Conservation (phyloP, 2,113 vertebrate species). For the Microcebus tavaratra region DNA sequence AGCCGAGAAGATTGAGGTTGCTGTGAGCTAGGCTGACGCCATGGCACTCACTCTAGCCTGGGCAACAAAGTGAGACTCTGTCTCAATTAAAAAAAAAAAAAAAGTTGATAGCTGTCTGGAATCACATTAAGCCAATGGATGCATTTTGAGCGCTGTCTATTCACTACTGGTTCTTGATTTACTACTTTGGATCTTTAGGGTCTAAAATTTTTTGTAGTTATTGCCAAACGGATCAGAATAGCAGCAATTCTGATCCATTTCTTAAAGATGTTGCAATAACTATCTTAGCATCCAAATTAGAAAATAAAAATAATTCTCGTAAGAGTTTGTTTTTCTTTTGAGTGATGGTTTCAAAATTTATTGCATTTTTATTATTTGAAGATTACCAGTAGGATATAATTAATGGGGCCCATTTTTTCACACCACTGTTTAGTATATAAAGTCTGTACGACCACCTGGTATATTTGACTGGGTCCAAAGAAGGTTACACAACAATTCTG, state of each 20-base stretch:
- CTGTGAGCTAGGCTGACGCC: too few species aligned
- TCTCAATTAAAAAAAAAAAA: neutral
- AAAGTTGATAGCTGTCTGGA: neutral
- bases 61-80: too few species aligned
- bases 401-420: neutral
- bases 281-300: conserved; percentile 22
- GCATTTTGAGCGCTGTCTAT: neutral
- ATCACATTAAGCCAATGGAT: neutral
- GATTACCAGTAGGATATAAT: neutral
- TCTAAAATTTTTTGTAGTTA: neutral
- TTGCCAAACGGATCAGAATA: neutral
- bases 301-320: conserved; percentile 35
- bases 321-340: conserved; percentile 6
- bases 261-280: neutral
- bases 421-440: neutral
- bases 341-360: neutral
- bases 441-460: neutral
- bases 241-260: conserved; percentile 31
- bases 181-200: neutral
- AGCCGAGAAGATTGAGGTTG: too few species aligned
- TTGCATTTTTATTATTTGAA: conserved; percentile 14
- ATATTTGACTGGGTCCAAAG: neutral
- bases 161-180: neutral
- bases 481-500: conserved; percentile 16
- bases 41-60: too few species aligned